Percentiles rank a stretch among this genome's conserved stretches.
Conservation (phyloP, 2,888 invertebrate species). For the Xiphydria camelus region DNA sequence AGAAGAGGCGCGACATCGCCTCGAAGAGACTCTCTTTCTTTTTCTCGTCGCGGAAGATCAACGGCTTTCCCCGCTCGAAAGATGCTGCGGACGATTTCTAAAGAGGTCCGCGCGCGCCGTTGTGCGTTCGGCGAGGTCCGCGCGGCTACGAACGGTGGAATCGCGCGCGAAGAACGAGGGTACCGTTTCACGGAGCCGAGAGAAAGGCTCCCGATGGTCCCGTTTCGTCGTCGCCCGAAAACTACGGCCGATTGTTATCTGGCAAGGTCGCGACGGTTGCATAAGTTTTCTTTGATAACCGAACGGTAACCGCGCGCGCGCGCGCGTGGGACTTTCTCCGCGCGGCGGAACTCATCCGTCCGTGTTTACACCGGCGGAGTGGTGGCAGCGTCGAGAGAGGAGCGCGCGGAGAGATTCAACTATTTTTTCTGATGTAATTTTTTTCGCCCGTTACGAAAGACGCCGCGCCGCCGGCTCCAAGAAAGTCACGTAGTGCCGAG, state of each 20-base stretch:
- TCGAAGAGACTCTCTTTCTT: no score
- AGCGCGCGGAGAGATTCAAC: no score
- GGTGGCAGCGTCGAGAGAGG: no score
- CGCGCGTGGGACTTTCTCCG: conserved; percentile 21
- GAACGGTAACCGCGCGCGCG: conserved; percentile 6
- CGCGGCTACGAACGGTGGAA: conserved; percentile 1
- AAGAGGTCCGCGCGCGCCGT: no score
- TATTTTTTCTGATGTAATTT: conserved; percentile 38
- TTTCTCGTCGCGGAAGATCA: no score
- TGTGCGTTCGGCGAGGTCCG: background rate
- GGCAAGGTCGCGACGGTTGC: conserved; percentile 24
- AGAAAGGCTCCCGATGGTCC: conserved; percentile 8
- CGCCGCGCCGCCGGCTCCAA: no score
- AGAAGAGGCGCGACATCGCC: no score
- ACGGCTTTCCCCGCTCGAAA: no score
- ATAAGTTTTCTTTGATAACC: conserved; percentile 20
- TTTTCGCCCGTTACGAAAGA: conserved; percentile 39
- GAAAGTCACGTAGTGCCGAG: conserved; percentile 9
- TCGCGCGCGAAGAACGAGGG: no score
- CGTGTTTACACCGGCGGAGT: conserved; percentile 11
- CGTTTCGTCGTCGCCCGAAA: conserved; percentile 13
- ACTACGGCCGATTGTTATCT: no score
- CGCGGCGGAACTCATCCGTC: conserved; percentile 7
- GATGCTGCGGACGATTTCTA: no score
- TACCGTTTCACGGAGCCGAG: conserved; percentile 10